Conservation (phyloP, 1,140 invertebrate species). For the Reticulitermes speratus region DNA sequence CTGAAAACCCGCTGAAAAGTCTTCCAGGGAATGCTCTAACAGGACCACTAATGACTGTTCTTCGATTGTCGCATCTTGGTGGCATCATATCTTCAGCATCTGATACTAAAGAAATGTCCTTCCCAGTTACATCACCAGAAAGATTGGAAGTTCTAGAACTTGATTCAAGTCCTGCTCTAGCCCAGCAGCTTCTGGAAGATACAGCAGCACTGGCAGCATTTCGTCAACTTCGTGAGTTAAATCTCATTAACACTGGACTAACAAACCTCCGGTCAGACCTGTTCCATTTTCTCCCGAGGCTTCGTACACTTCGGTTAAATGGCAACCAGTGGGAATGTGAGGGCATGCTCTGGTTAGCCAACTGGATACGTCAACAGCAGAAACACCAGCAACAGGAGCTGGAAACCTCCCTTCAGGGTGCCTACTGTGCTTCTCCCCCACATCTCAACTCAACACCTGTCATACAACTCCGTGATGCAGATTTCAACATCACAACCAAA, state of each 20-base stretch:
- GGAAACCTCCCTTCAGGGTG: conserved; percentile 40
- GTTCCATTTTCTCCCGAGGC: conserved; percentile 65
- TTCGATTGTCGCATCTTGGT: conserved; percentile 67
- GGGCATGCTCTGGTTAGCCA: conserved; percentile 60
- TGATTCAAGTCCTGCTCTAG: conserved; percentile 68
- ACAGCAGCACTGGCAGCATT: conserved; percentile 68
- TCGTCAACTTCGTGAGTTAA: conserved; percentile 64
- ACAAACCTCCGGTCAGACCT: conserved; percentile 65
- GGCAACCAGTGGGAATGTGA: conserved; percentile 64
- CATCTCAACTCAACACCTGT: conserved; percentile 47
- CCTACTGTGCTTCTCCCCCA: conserved; percentile 47
- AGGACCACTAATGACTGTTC: conserved; percentile 62
- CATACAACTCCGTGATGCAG: conserved; percentile 46
- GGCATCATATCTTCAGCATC: conserved; percentile 49
- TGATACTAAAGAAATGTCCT: conserved; percentile 59
- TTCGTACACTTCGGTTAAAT: conserved; percentile 58
- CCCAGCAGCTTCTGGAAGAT: conserved; percentile 65
- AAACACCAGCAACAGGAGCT: conserved; percentile 39
- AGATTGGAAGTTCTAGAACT: conserved; percentile 70
- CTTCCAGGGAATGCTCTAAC: conserved; percentile 65
- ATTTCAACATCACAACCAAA: conserved; percentile 28
- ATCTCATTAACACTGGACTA: conserved; percentile 65
- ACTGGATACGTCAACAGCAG: conserved; percentile 61
- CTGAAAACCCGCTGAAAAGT: conserved; percentile 69
- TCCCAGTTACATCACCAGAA: conserved; percentile 67